A percentile compares a stretch with the other conserved stretches of the same genome.
phyloP scores from a whole-genome alignment of 2,888 invertebrate genomes.

The Stramonita haemastoma region DNA sequence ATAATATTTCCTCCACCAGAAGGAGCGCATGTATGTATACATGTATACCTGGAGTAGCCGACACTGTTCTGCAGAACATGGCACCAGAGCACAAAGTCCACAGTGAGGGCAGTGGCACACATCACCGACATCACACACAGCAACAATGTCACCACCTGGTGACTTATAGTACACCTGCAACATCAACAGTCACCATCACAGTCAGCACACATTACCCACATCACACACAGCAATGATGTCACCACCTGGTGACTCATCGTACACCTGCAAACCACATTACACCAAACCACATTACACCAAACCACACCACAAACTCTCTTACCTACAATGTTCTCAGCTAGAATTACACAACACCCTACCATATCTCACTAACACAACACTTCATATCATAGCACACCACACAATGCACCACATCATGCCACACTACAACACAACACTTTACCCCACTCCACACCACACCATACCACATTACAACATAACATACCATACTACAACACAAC shows the following conservation, averaged over 20 bases:
- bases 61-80: background rate
- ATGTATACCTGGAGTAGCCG: background rate
- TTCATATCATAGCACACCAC: background rate
- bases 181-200: background rate
- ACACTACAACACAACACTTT: background rate
- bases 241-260: no score
- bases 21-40: no score
- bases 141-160: constrained; percentile 20
- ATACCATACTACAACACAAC: background rate
- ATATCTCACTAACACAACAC: no score
- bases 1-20: no score
- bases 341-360: no score
- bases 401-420: background rate
- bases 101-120: constrained; percentile 22
- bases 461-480: background rate
- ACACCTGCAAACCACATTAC: no score
- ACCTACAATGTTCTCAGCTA: no score
- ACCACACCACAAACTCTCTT: no score
- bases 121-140: background rate
- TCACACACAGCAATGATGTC: background rate
- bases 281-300: no score
- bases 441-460: background rate
- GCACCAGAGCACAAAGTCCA: constrained; percentile 37
- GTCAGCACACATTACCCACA: no score
- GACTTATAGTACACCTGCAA: constrained; percentile 15